phyloP scores from a whole-genome alignment of 1,140 invertebrate species.

The Rhizoglyphus robini region DNA sequence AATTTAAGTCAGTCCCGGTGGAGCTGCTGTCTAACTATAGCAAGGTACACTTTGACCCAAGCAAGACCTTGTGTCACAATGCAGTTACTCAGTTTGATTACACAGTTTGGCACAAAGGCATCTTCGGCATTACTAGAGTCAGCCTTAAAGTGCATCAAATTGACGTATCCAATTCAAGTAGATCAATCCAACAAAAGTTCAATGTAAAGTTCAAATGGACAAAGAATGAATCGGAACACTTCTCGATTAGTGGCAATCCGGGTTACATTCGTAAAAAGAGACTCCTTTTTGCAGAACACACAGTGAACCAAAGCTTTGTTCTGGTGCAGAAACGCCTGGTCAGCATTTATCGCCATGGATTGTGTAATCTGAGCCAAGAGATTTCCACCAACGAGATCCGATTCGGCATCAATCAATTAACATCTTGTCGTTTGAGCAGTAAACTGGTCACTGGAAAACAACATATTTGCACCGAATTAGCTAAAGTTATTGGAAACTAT shows the following conservation, averaged over 20 bases:
- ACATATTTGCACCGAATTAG: no score
- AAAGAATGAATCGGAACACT: not conserved
- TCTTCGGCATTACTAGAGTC: conserved; percentile 5
- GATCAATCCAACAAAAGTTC: not conserved
- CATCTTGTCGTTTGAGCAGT: not conserved
- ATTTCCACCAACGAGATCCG: not conserved
- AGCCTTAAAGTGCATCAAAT: not conserved
- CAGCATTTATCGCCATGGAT: no score
- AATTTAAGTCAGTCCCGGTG: not conserved
- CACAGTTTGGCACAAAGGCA: conserved; percentile 2
- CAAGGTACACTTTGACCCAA: not conserved
- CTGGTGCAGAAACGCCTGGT: no score
- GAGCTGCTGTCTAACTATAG: not conserved
- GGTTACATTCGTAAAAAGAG: not conserved
- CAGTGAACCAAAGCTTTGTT: not conserved
- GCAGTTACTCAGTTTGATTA: conserved; percentile 1
- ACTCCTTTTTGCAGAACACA: not conserved
- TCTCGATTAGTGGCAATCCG: not conserved
- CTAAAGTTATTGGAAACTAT: no score
- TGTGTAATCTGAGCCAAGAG: no score
- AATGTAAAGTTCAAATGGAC: not conserved
- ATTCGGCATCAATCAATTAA: not conserved
- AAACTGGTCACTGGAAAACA: no score
- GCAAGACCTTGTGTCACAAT: not conserved
- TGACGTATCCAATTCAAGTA: not conserved